A percentile compares a stretch with the other conserved stretches of the same genome.
These are phyloP conservation scores for Cherax quadricarinatus DNA, from an alignment of 1,140 invertebrate genomes.

Conservation along the genomic window DNA sequence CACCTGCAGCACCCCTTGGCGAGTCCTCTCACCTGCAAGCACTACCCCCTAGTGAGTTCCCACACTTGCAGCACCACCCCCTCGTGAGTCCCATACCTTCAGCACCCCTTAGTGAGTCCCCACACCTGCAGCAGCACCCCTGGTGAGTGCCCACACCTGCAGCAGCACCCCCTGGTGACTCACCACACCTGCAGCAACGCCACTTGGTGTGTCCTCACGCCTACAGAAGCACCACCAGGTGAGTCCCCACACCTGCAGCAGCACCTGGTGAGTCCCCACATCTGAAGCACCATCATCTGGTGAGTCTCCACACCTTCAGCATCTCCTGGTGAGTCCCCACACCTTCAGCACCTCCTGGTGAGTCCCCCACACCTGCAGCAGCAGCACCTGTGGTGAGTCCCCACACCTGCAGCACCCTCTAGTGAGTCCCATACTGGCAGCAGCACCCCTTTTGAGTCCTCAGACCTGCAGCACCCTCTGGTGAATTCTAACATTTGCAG, in stretches of 20 bases:
- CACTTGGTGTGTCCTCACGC: constrained; percentile 71
- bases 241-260: neutral
- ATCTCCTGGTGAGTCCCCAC: constrained; percentile 75
- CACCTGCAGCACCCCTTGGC: too few species aligned
- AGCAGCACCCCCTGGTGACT: neutral
- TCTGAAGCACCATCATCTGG: constrained; percentile 18
- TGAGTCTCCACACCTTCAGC: constrained; percentile 59
- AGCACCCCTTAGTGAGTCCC: neutral
- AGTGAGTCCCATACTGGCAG: too few species aligned
- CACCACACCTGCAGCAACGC: neutral
- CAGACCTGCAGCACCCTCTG: too few species aligned
- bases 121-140: neutral
- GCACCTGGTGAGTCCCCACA: neutral
- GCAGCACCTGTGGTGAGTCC: neutral
- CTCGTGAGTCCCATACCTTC: neutral
- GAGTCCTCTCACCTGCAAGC: too few species aligned
- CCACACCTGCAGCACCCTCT: neutral
- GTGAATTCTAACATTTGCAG: too few species aligned
- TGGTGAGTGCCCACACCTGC: neutral
- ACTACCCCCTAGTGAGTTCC: too few species aligned
- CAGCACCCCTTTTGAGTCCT: too few species aligned
- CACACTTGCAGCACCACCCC: too few species aligned
- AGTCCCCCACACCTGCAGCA: neutral
- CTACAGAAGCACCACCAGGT: constrained; percentile 23
- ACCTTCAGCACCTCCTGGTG: neutral